Evolutionary conservation across 1,140 invertebrate genomes (phyloP).

Genomic region (Battus philenor): DNA sequence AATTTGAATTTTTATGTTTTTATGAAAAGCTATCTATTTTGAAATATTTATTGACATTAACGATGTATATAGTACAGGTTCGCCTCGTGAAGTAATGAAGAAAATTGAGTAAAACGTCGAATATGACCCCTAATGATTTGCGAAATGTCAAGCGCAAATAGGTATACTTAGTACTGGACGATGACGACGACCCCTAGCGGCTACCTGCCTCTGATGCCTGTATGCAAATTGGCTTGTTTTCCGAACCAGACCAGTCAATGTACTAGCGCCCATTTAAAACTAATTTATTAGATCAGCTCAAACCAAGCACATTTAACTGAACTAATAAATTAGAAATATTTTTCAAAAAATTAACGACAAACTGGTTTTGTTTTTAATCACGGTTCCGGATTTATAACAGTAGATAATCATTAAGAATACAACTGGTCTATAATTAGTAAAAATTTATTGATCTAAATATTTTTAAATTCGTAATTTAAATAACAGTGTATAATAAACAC

Average conservation of each 20-base stretch:
- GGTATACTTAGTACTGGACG: conserved; percentile 44
- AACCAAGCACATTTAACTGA: conserved; percentile 11
- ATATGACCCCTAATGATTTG: conserved; percentile 40
- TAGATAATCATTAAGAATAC: no score
- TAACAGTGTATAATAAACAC: no score
- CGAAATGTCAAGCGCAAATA: conserved; percentile 56
- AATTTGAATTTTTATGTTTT: no score
- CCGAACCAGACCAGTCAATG: conserved; percentile 51
- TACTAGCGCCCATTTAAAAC: conserved; percentile 37
- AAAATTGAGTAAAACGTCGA: conserved; percentile 29
- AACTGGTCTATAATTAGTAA: no score
- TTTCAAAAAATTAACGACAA: background rate
- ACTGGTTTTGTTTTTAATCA: conserved; percentile 6
- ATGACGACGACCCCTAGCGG: conserved; percentile 59
- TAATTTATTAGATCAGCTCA: conserved; percentile 29
- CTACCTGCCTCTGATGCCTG: conserved; percentile 57
- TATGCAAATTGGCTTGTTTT: conserved; percentile 70
- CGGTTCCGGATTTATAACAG: conserved; percentile 4
- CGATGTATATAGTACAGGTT: no score
- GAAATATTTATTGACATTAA: no score
- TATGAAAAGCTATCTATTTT: no score
- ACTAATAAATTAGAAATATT: conserved; percentile 18
- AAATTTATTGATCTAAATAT: no score
- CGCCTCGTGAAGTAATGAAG: no score
- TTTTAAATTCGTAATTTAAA: no score